phyloP scores from a whole-genome alignment of 2,113 vertebrate species.

The Blennius ocellaris region DNA sequence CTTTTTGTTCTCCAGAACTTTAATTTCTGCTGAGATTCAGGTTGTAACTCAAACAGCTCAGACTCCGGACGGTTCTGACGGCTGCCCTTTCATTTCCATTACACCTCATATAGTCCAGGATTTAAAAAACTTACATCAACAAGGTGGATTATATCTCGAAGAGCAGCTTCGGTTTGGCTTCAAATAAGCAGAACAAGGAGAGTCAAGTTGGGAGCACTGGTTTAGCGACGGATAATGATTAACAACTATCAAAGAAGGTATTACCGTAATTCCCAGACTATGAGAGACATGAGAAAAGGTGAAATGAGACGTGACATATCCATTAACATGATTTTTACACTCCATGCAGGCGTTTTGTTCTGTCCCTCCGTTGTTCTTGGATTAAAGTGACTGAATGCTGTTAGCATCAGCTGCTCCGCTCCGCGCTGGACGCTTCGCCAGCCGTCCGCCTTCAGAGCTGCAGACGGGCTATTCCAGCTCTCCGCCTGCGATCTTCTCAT shows the following conservation, averaged over 20 bases:
- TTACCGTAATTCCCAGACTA: background rate
- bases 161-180: too few species aligned
- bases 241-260: too few species aligned
- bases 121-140: background rate
- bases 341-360: background rate
- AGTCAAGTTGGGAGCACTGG: too few species aligned
- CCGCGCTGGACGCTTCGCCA: background rate
- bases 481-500: conserved; percentile 4
- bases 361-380: background rate
- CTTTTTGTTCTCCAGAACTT: too few species aligned
- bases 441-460: background rate
- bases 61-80: too few species aligned
- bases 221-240: too few species aligned
- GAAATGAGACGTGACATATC: conserved; percentile 16
- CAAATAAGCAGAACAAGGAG: too few species aligned
- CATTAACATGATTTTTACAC: conserved; percentile 6
- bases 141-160: too few species aligned
- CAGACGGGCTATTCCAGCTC: background rate
- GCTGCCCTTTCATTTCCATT: background rate
- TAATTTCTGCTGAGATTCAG: too few species aligned
- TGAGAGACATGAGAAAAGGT: conserved; percentile 5
- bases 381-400: background rate
- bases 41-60: too few species aligned
- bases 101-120: background rate
- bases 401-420: background rate